Conservation (phyloP, 2,888 invertebrate species). For the Drosophila infuscata region DNA sequence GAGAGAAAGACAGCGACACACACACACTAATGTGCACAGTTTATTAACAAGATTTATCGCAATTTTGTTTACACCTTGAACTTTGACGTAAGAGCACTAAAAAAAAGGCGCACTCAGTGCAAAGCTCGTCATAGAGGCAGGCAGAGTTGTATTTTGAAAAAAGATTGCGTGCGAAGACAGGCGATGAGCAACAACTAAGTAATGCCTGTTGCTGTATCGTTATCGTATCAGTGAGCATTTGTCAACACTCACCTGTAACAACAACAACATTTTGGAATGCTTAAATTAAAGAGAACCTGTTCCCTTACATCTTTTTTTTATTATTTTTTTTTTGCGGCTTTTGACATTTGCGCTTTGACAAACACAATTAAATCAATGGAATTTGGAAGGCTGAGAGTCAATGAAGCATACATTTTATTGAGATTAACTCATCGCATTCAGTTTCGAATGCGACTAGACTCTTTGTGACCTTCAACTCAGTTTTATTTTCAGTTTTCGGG, state of each 20-base stretch:
- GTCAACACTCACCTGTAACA: constrained; percentile 39
- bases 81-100: constrained; percentile 62
- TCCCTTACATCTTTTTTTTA: constrained; percentile 9
- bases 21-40: constrained; percentile 6
- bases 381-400: constrained; percentile 8
- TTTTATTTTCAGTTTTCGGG: background rate
- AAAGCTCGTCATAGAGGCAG: constrained; percentile 39
- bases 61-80: constrained; percentile 65
- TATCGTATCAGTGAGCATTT: constrained; percentile 30
- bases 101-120: constrained; percentile 37
- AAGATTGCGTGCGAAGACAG: background rate
- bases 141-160: background rate
- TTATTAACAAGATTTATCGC: constrained; percentile 57
- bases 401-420: background rate
- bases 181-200: background rate
- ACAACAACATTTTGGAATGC: constrained; percentile 6
- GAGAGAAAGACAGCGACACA: background rate
- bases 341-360: constrained; percentile 64
- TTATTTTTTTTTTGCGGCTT: constrained; percentile 25
- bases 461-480: background rate
- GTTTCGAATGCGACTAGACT: background rate
- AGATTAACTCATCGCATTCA: constrained; percentile 1
- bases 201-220: constrained; percentile 12
- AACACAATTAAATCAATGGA: constrained; percentile 37
- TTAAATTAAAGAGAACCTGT: constrained; percentile 37